Base-by-base conservation (phyloP, 2,113 vertebrate genomes). In the Butorides virescens region DNA sequence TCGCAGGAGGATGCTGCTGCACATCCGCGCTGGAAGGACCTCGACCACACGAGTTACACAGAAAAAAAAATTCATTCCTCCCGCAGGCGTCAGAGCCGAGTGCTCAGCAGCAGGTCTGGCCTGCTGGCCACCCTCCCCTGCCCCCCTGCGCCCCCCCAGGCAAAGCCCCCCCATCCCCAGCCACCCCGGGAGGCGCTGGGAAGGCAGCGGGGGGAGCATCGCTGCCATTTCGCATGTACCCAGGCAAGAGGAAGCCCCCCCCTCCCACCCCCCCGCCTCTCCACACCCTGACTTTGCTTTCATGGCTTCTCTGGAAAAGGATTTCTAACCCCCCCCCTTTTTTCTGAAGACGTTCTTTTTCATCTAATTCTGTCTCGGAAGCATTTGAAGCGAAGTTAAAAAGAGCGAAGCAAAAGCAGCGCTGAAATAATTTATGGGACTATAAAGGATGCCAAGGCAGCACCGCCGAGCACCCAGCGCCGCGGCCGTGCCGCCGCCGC, bases 251-350 rank as follows among this genome's bases (percentile, higher is more conserved):
- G n/a, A 75, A 58, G 83, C 23, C 1, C 8, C 10, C 13, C n/a
- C n/a, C n/a, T n/a, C n/a, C n/a, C n/a, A n/a, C n/a, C n/a, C 14
- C 23, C n/a, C 19, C 3, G 0, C 5, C 32, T 30, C 73, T 26
- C 90, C n/a, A 10, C 56, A 23, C 13, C 70, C 53, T 10, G 5
- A 9, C 37, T 75, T n/a, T 19, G 11, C 37, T 71, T 49, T 63
- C 73, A 20, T 2, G 9, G 20, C 49, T 29, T 55, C 62, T n/a
- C 83, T 49, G 61, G 16, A 53, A 75, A 70, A 63, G 10, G 15
- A 44, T 81, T 55, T 77, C 65, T 39, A n/a, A 63, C 47, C 3
- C 14, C 15, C n/a, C 29, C 14, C 15, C n/a, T 26, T 62, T 92
- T 77, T 71, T 4, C 66, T 75, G 21, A 47, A 37, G 42, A 77